These are phyloP conservation scores for Gulo gulo DNA, from an alignment of 2,113 vertebrate genomes.

Conservation along the genomic window DNA sequence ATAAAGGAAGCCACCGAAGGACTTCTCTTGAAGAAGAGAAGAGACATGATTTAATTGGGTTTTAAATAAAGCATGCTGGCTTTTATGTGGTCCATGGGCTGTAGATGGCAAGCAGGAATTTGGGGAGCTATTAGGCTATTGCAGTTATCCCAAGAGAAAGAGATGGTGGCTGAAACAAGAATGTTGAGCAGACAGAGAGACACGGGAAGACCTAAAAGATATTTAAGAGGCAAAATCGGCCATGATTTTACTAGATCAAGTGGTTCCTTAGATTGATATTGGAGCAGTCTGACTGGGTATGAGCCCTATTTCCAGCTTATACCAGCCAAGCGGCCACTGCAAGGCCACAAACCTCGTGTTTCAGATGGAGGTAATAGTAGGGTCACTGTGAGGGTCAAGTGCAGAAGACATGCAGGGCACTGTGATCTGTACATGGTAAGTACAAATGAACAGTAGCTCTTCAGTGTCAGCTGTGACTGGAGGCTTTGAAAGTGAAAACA, in stretches of 20 bases:
- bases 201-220: not conserved
- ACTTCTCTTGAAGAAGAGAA: not conserved
- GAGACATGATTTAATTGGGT: not conserved
- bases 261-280: not conserved
- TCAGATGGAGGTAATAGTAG: not conserved
- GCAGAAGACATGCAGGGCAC: not conserved
- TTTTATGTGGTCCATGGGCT: not conserved
- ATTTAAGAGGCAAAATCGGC: not conserved
- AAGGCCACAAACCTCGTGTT: not conserved
- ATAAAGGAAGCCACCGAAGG: not conserved
- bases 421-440: too few relatives aligned
- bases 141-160: not conserved
- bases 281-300: not conserved
- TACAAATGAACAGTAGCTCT: not conserved
- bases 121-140: not conserved
- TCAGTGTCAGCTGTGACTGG: not conserved
- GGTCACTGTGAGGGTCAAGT: not conserved
- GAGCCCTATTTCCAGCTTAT: not conserved
- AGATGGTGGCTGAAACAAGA: not conserved
- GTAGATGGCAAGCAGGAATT: not conserved
- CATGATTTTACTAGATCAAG: not conserved
- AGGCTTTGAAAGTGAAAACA: not conserved
- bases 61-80: not conserved
- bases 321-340: accelerated
- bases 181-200: not conserved